These are phyloP conservation scores for Alviniconcha strummeri DNA, from an alignment of 2,888 invertebrate species.

Conservation along the genomic window DNA sequence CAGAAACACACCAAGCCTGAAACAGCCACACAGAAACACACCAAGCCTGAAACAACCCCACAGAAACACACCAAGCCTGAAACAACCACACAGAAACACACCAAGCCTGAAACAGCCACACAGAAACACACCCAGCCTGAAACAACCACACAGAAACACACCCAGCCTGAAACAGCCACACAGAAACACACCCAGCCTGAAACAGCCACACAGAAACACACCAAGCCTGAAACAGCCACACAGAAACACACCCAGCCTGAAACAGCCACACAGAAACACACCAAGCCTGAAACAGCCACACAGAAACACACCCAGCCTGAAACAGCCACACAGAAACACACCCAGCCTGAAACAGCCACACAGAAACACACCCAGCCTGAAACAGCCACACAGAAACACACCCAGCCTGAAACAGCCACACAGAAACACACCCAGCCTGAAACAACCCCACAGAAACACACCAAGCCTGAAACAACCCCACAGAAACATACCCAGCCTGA, in stretches of 20 bases:
- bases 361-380: too few relatives aligned
- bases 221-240: too few relatives aligned
- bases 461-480: too few relatives aligned
- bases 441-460: too few relatives aligned
- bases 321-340: too few relatives aligned
- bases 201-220: neutral
- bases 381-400: too few relatives aligned
- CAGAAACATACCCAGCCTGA: too few relatives aligned
- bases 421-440: too few relatives aligned
- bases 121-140: constrained; percentile 55
- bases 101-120: neutral
- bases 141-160: neutral
- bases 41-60: neutral
- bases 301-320: neutral
- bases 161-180: too few relatives aligned
- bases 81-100: neutral
- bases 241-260: neutral
- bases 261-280: neutral
- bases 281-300: too few relatives aligned
- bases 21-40: neutral
- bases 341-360: too few relatives aligned
- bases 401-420: too few relatives aligned
- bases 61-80: constrained; percentile 58
- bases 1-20: constrained; percentile 58
- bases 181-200: neutral